phyloP scores from a whole-genome alignment of 1,140 invertebrate genomes.

The Ectropis grisescens region DNA sequence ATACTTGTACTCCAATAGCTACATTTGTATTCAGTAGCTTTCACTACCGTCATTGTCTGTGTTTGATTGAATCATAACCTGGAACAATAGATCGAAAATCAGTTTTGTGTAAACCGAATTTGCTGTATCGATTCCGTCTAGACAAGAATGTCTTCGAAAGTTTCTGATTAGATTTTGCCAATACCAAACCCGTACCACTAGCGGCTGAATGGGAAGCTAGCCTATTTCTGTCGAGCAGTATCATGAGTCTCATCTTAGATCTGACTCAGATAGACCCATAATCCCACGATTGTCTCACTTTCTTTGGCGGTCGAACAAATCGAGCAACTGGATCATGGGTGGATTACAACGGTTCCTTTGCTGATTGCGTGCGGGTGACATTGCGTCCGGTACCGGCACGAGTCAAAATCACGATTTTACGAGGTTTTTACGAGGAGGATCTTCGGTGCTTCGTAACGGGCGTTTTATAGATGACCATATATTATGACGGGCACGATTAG shows the following conservation, averaged over 20 bases:
- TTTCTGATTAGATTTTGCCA: constrained; percentile 3
- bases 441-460: constrained; percentile 4
- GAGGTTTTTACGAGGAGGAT: background rate
- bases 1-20: no score
- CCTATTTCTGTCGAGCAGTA: constrained; percentile 19
- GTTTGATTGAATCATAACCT: no score
- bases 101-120: no score
- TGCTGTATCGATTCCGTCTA: constrained; percentile 3
- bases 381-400: constrained; percentile 4
- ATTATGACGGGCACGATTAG: no score
- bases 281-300: constrained; percentile 41
- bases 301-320: constrained; percentile 26
- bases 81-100: no score
- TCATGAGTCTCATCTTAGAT: constrained; percentile 9
- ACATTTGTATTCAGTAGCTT: background rate
- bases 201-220: constrained; percentile 14
- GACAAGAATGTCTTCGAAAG: constrained; percentile 2
- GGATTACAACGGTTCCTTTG: constrained; percentile 25
- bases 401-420: constrained; percentile 4
- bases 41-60: constrained; percentile 1
- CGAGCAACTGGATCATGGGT: constrained; percentile 25
- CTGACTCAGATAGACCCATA: constrained; percentile 28
- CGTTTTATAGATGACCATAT: constrained; percentile 5
- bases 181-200: constrained; percentile 13
- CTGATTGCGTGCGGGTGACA: constrained; percentile 6